Conservation (phyloP, 2,113 vertebrate species). For the Solenodon paradoxus region DNA sequence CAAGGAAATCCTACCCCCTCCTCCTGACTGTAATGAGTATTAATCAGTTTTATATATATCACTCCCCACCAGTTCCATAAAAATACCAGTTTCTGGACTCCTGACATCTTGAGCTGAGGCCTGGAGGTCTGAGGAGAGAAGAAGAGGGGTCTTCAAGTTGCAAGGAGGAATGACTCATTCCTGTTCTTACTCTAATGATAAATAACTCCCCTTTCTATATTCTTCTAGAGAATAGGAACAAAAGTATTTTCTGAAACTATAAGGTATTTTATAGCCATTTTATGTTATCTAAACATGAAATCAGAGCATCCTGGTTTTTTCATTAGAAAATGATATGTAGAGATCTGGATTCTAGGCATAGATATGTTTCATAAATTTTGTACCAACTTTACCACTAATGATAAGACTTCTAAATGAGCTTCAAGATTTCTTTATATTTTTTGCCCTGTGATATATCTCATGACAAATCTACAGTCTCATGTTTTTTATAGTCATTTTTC, state of each 20-base stretch:
- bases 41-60: too few species aligned
- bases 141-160: too few species aligned
- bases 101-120: too few species aligned
- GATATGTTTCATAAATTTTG: neutral
- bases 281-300: neutral
- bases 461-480: neutral
- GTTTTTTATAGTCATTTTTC: neutral
- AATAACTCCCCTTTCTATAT: too few species aligned
- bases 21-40: too few species aligned
- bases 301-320: neutral
- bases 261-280: neutral
- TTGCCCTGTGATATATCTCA: neutral
- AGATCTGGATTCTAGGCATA: neutral
- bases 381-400: neutral
- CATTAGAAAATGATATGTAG: neutral
- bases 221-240: too few species aligned
- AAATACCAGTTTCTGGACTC: too few species aligned
- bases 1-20: too few species aligned
- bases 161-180: too few species aligned
- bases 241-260: neutral
- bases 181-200: too few species aligned
- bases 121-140: too few species aligned
- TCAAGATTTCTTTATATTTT: neutral
- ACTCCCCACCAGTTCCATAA: too few species aligned
- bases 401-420: neutral